Evolutionary conservation across 2,113 vertebrate genomes (phyloP), one percentile per base, ranked within the genome.

Genomic region (Mesocricetus auratus): DNA sequence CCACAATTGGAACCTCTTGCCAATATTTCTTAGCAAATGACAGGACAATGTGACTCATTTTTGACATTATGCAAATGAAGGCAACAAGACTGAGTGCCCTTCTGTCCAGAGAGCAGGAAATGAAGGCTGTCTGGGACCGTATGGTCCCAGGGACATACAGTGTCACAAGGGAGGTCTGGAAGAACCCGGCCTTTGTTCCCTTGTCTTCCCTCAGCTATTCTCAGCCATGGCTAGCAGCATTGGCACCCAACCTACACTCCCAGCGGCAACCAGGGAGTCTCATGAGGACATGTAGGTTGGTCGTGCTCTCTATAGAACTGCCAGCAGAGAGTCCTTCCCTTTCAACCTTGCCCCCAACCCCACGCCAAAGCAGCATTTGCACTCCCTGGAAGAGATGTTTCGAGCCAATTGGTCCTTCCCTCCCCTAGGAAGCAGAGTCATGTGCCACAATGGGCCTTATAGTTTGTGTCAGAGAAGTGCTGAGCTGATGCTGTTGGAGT

Each of bases 31-130:
- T 60, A 97, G 93, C 97, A 97, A 96, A 93, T 89, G 90, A 93
- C 89, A 74, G 13, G 96, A 94, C 86, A 77, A 47, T 22, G 85
- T 96, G 95, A 94, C 77, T 98, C 96, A 97, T 96, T 97, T 94
- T 96, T 89, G 93, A 88, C 95, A 95, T 95, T 91, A 98, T 97
- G 97, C 86, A 97, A 97, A 96, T 90, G 86, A 97, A 89, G 60
- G 73, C 53, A 93, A 64, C 58, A 77, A 97, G 93, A 96, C 95
- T 97, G 96, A 98, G 96, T 50, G 85, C 90, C 68, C 91, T 97
- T 97, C 96, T 98, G 96, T 97, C 85, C 93, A n/a, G 88, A 94
- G 77, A 95, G 86, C 89, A 97, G 96, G 97, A 97, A 97, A 78
- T 94, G 96, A 92, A 94, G 94, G 36, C 85, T 88, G 94, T 94